A percentile compares a stretch with the other conserved stretches of the same genome.
Conservation (phyloP, 2,888 invertebrate species). For the Drosophila formosana region DNA sequence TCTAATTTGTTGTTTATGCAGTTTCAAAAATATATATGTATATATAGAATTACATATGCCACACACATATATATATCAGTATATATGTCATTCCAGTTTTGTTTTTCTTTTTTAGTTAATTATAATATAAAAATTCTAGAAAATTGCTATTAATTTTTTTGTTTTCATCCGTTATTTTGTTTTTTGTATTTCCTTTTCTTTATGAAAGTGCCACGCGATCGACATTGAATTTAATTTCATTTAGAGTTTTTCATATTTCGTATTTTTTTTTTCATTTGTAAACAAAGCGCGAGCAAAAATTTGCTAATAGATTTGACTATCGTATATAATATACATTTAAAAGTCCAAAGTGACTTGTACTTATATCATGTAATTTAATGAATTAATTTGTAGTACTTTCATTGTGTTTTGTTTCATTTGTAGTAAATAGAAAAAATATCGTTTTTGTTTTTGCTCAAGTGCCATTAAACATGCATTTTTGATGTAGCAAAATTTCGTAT, state of each 20-base stretch:
- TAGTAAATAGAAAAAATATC: conserved; percentile 78
- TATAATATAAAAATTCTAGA: conserved; percentile 83
- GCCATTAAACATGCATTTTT: conserved; percentile 67
- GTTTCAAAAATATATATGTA: conserved; percentile 67
- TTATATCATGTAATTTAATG: conserved; percentile 49
- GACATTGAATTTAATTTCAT: conserved; percentile 42
- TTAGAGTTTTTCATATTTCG: conserved; percentile 32
- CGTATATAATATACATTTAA: conserved; percentile 56
- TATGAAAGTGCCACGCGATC: conserved; percentile 58
- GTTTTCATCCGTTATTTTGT: conserved; percentile 24
- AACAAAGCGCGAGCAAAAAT: conserved; percentile 84
- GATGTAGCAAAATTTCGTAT: conserved; percentile 53
- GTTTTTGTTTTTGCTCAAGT: conserved; percentile 58
- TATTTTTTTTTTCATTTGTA: conserved; percentile 50
- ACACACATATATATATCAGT: conserved; percentile 26
- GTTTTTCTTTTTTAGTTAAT: conserved; percentile 31
- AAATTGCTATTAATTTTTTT: conserved; percentile 78
- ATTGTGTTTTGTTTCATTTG: conserved; percentile 19
- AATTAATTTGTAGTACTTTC: conserved; percentile 49
- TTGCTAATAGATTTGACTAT: conserved; percentile 83
- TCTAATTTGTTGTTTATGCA: conserved; percentile 61
- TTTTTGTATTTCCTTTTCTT: conserved; percentile 32
- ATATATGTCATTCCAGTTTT: conserved; percentile 44
- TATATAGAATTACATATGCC: conserved; percentile 59
- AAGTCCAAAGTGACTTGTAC: conserved; percentile 69